Conservation (phyloP, 2,113 vertebrate species). For the Odobenus rosmarus region DNA sequence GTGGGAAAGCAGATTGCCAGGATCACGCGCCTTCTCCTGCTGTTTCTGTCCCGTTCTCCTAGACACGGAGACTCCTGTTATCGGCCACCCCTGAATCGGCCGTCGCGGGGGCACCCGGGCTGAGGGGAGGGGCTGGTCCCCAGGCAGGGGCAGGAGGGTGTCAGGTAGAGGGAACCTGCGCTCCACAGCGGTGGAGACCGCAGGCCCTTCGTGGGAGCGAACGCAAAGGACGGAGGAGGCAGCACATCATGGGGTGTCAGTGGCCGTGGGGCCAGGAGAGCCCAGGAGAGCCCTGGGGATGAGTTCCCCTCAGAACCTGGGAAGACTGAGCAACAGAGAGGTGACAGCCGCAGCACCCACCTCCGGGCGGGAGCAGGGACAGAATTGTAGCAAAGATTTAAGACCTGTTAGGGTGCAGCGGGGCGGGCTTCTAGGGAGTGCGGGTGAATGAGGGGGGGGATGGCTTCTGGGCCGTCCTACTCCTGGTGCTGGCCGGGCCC, state of each 20-base stretch:
- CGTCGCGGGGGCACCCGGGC: not conserved
- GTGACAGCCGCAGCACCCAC: not conserved
- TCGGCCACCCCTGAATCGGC: not conserved
- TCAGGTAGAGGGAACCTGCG: not conserved
- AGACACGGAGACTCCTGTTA: not conserved
- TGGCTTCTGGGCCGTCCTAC: not conserved
- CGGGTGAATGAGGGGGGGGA: fast-evolving
- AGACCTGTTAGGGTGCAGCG: not conserved
- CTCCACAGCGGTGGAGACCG: fast-evolving
- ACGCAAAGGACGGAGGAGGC: not conserved
- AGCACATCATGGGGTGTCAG: fast-evolving
- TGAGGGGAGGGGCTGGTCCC: too few species aligned
- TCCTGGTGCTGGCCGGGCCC: not conserved
- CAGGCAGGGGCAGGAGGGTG: too few species aligned
- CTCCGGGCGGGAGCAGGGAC: not conserved
- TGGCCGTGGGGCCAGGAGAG: not conserved
- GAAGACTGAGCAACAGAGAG: too few species aligned
- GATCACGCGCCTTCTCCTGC: not conserved
- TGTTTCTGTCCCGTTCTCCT: not conserved
- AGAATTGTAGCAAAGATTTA: not conserved
- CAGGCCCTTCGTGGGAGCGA: fast-evolving
- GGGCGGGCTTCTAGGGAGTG: not conserved
- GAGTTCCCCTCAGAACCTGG: not conserved
- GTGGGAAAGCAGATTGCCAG: not conserved
- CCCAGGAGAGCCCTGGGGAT: not conserved